Base-by-base conservation (phyloP, 1,140 invertebrate species). In the Drosophila leontia region DNA sequence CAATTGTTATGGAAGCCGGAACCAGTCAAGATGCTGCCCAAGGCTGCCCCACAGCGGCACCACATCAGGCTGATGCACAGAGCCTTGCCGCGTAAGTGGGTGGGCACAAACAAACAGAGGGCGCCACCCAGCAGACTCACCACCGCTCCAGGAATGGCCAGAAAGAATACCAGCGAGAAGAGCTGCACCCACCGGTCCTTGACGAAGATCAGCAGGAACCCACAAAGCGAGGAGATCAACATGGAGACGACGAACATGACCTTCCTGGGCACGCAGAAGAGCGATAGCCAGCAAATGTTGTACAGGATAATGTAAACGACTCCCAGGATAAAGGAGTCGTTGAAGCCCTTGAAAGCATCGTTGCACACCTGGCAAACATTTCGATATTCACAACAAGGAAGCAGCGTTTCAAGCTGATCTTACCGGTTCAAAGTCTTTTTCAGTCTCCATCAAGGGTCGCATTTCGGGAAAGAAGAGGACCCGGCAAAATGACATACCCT, bases 21-120 rank as follows among this genome's bases (percentile, higher is more conserved):
- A 5, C 83, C 83, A 32, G 81, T 55, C 8, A 82, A n/a, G 2
- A 62, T 44, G 7, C 82, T 55, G 5, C 83, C 83, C 3, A 86
- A 23, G 0, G 69, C 76, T 3, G 83, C 83, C 1, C 83, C 83
- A 41, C 56, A 80, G 0, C 83, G 71, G 8, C 68, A 51, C 83
- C 83, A 87, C 83, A 87, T 87, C 37, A 87, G 34, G 26, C 83
- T 70, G 2, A 87, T 87, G 34, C 83, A 87, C 15, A 87, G 7
- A 0, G 83, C 83, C 45, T 87, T 87, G 12, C 42, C 83, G 1
- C 83, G 79, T 3, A 86, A 8, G 17, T 62, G 62, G 4, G 83
- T 87, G 44, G 83, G 83, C 8, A 87, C 64, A 51, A 82, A 80
- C 4, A 62, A 51, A 1, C 85, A 69, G 0, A 87, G 79, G 8